A percentile compares a stretch with the other conserved stretches of the same genome.
Evolutionary conservation across 1,140 invertebrate genomes (phyloP).

Genomic region (Pogonomyrmex barbatus): DNA sequence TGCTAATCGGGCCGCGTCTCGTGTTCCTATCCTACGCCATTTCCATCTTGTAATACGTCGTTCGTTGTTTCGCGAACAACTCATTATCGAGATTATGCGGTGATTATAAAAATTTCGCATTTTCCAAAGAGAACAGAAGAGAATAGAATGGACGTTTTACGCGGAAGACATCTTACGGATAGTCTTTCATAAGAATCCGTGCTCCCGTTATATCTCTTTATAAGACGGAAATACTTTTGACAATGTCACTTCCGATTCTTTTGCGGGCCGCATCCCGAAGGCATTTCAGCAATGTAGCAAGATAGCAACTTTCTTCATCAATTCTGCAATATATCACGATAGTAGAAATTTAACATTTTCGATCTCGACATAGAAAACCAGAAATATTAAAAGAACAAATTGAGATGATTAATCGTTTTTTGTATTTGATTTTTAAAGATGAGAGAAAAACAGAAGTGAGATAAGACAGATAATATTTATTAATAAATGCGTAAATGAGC

Average conservation of each 20-base stretch:
- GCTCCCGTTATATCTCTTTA: constrained; percentile 8
- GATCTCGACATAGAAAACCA: neutral
- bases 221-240: neutral
- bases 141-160: too few species aligned
- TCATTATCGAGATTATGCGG: neutral
- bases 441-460: neutral
- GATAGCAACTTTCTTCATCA: neutral
- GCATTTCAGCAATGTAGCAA: neutral
- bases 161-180: too few species aligned
- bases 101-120: neutral
- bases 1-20: constrained; percentile 87
- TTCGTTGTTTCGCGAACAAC: neutral
- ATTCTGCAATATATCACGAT: neutral
- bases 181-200: neutral
- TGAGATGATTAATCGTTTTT: neutral
- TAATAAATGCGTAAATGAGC: neutral
- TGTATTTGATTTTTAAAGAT: neutral
- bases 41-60: constrained; percentile 17
- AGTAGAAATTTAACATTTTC: neutral
- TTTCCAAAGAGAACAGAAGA: neutral
- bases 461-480: neutral
- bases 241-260: neutral
- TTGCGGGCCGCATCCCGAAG: neutral
- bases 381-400: neutral
- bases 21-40: constrained; percentile 78